Percentiles rank a stretch among this genome's conserved stretches.
Evolutionary conservation across 2,797 vertebrate genomes (phyloP).

Genomic region (Sylvia borin): DNA sequence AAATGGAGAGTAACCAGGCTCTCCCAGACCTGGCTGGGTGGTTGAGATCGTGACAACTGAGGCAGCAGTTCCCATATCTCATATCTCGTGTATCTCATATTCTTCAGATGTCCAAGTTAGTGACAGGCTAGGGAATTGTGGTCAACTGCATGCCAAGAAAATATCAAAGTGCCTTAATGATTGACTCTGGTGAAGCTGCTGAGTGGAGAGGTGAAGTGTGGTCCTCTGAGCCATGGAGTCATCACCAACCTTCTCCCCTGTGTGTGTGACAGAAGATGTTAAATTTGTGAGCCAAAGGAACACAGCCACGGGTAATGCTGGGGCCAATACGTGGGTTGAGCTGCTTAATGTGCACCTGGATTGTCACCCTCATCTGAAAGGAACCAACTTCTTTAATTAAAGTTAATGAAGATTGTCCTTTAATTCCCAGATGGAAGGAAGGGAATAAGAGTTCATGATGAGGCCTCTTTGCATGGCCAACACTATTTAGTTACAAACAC

Average conservation of each 20-base stretch:
- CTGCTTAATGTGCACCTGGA: not conserved
- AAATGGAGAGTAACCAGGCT: not conserved
- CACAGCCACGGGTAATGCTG: not conserved
- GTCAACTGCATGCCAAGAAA: not conserved
- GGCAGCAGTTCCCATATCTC: not conserved
- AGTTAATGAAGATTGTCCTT: slow-evolving; percentile 14
- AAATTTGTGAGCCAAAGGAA: not conserved
- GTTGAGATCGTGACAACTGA: not conserved
- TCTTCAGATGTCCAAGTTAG: not conserved
- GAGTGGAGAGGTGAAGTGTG: not conserved
- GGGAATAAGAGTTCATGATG: not conserved
- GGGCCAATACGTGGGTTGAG: not conserved
- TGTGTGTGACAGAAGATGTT: not conserved
- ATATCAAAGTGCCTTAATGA: not conserved
- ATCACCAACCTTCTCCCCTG: not conserved
- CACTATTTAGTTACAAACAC: not conserved
- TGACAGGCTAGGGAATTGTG: not conserved
- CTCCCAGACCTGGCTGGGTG: not conserved
- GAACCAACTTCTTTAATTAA: slow-evolving; percentile 18
- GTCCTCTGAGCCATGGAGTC: not conserved
- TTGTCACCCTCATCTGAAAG: not conserved
- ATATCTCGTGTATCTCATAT: not conserved
- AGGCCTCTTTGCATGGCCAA: not conserved
- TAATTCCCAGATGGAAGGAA: not conserved
- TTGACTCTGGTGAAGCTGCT: not conserved